Conservation (phyloP, 2,888 invertebrate species). For the Noctua janthina region DNA sequence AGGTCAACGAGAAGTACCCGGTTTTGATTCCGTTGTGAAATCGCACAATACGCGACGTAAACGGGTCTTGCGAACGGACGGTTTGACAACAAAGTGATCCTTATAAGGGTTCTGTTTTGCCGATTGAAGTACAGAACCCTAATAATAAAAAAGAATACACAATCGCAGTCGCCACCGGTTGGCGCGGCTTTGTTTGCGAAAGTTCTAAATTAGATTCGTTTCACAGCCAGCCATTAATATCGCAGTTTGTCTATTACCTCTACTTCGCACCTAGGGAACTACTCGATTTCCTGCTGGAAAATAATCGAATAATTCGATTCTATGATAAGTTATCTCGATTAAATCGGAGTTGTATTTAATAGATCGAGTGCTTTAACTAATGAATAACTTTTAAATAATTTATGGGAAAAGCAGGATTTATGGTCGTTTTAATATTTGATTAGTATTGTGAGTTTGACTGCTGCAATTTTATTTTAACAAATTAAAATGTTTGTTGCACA, state of each 20-base stretch:
- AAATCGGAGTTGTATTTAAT: constrained; percentile 31
- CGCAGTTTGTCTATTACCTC: constrained; percentile 40
- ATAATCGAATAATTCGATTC: constrained; percentile 31
- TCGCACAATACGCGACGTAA: too few relatives aligned
- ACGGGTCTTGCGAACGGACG: too few relatives aligned
- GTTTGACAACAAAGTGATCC: too few relatives aligned
- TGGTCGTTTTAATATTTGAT: constrained; percentile 1
- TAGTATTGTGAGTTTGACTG: neutral
- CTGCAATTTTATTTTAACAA: neutral
- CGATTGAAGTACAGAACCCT: too few relatives aligned
- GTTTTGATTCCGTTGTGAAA: too few relatives aligned
- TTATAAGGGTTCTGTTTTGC: too few relatives aligned
- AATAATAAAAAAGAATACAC: neutral
- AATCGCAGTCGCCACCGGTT: constrained; percentile 1
- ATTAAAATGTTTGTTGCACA: neutral
- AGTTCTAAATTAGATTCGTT: constrained; percentile 53
- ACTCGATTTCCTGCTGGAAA: constrained; percentile 50
- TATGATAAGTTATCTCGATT: constrained; percentile 40
- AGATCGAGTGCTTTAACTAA: constrained; percentile 14
- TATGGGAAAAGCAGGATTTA: neutral
- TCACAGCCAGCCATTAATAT: constrained; percentile 36
- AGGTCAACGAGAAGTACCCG: too few relatives aligned
- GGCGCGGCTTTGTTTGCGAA: constrained; percentile 48
- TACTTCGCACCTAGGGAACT: constrained; percentile 40
- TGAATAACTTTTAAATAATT: constrained; percentile 14